Conservation (phyloP, 2,113 vertebrate species). For the Pseudopipra pipra region DNA sequence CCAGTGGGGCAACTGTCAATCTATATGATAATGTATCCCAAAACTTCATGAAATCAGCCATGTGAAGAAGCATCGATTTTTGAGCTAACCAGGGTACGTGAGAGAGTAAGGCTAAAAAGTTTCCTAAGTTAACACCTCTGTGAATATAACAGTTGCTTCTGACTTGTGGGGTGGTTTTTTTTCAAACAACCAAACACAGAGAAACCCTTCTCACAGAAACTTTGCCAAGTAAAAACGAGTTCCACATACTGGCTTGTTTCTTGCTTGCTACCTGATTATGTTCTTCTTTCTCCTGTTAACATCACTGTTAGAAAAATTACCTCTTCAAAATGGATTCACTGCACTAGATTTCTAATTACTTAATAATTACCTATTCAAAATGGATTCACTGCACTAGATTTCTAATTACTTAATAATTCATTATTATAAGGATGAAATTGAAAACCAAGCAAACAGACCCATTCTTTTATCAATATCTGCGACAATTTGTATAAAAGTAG, state of each 20-base stretch:
- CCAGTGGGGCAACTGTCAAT: conserved; percentile 78
- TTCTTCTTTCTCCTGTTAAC: neutral
- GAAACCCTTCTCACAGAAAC: neutral
- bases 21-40: conserved; percentile 81
- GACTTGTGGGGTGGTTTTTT: neutral
- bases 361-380: neutral
- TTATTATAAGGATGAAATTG: neutral
- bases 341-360: no score
- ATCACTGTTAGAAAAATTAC: neutral
- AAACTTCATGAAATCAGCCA: conserved; percentile 79
- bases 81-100: conserved; percentile 64
- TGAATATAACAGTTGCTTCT: conserved; percentile 6
- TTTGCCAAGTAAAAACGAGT: neutral
- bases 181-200: neutral
- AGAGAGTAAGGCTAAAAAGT: conserved; percentile 60
- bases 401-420: neutral
- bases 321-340: neutral
- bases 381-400: no score
- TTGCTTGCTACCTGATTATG: neutral
- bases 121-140: conserved; percentile 60
- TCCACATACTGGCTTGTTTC: neutral
- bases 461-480: neutral
- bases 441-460: neutral
- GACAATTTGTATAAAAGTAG: neutral
- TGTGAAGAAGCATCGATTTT: conserved; percentile 79